Percentiles rank a stretch among this genome's conserved stretches.
These are phyloP conservation scores for Catocala fraxini DNA, from an alignment of 2,888 invertebrate genomes.

Conservation along the genomic window DNA sequence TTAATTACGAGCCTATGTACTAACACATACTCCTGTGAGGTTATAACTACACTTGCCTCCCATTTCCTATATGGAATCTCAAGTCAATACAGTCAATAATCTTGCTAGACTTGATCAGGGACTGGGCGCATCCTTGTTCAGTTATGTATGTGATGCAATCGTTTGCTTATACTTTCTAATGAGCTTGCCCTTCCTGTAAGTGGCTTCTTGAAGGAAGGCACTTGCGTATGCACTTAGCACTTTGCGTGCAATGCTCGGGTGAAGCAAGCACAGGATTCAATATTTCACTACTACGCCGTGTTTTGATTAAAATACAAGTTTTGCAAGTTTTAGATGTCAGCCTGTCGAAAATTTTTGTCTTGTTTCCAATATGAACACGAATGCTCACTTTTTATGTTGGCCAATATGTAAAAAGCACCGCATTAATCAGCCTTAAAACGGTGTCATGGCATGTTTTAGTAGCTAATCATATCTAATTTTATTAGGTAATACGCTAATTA, in stretches of 20 bases:
- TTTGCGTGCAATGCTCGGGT: conserved; percentile 39
- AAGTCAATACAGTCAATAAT: conserved; percentile 50
- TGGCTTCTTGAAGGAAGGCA: conserved; percentile 56
- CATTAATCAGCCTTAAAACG: conserved; percentile 1
- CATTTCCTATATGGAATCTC: conserved; percentile 48
- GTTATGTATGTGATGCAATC: conserved; percentile 61
- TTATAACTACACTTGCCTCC: conserved; percentile 29
- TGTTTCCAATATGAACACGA: conserved; percentile 43
- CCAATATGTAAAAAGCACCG: conserved; percentile 38
- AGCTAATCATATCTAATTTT: neutral
- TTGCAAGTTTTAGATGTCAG: conserved; percentile 36
- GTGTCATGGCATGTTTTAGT: neutral
- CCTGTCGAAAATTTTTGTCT: conserved; percentile 40
- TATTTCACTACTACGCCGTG: conserved; percentile 36
- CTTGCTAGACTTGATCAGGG: conserved; percentile 56
- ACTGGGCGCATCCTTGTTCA: conserved; percentile 51
- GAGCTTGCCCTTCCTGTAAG: conserved; percentile 67
- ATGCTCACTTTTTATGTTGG: conserved; percentile 42
- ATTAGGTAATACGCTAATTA: neutral
- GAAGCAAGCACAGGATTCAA: conserved; percentile 45
- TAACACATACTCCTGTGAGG: conserved; percentile 31
- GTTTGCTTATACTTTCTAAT: conserved; percentile 72
- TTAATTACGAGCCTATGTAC: conserved; percentile 47
- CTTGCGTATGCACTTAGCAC: conserved; percentile 59
- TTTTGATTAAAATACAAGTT: conserved; percentile 46